Evolutionary conservation across 2,113 vertebrate species (phyloP).

Genomic region (Campylomormyrus numenius): DNA sequence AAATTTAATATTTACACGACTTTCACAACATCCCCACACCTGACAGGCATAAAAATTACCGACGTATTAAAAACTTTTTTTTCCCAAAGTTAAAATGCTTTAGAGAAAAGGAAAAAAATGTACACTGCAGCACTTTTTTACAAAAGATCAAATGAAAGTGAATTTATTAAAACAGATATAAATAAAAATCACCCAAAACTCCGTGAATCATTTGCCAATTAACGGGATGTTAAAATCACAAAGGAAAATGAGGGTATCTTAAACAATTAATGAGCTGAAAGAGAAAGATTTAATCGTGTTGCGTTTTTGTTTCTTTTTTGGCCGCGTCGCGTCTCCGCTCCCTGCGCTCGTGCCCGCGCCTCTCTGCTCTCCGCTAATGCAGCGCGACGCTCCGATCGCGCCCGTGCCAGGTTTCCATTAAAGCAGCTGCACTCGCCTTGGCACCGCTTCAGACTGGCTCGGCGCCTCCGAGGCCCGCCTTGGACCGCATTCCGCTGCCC

Average conservation of each 20-base stretch:
- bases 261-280: constrained; percentile 66
- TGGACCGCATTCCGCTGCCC: constrained; percentile 42
- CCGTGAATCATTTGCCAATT: constrained; percentile 35
- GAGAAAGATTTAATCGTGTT: constrained; percentile 49
- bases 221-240: constrained; percentile 64
- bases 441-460: constrained; percentile 51
- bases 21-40: constrained; percentile 22
- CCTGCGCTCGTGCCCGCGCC: constrained; percentile 14
- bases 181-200: constrained; percentile 50
- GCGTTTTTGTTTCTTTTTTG: background rate
- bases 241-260: constrained; percentile 55
- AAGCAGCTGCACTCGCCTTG: constrained; percentile 56
- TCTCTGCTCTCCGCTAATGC: background rate
- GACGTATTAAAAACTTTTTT: constrained; percentile 37
- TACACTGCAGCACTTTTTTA: constrained; percentile 36
- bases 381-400: constrained; percentile 24
- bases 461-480: constrained; percentile 44
- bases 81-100: constrained; percentile 28
- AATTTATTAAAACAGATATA: constrained; percentile 59
- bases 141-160: constrained; percentile 60
- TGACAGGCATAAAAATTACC: constrained; percentile 50
- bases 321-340: constrained; percentile 1
- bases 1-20: constrained; percentile 40
- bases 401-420: constrained; percentile 58
- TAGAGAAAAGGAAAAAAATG: constrained; percentile 33